These are phyloP conservation scores for Pinna nobilis DNA, from an alignment of 1,140 invertebrate genomes.

Conservation along the genomic window DNA sequence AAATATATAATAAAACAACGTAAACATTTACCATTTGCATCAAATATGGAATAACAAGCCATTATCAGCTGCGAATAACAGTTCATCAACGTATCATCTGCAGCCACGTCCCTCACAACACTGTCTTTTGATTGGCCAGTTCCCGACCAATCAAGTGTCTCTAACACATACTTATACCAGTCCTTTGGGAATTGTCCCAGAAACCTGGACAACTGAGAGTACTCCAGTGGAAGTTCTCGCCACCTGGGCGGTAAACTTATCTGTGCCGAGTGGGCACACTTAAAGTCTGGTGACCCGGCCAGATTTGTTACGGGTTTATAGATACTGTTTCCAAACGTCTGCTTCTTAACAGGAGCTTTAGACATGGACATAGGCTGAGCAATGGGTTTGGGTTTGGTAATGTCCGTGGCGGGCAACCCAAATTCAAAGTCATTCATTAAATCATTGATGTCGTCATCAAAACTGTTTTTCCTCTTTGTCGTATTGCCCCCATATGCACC, in stretches of 20 bases:
- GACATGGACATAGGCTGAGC: slow-evolving; percentile 26
- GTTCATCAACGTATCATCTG: slow-evolving; percentile 62
- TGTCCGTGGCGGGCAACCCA: slow-evolving; percentile 66
- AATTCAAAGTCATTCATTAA: slow-evolving; percentile 65
- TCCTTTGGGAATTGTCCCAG: slow-evolving; percentile 68
- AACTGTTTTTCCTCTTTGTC: slow-evolving; percentile 30
- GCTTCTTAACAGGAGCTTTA: slow-evolving; percentile 28
- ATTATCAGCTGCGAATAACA: slow-evolving; percentile 71
- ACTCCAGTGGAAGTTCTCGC: slow-evolving; percentile 71
- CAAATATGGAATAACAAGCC: slow-evolving; percentile 71
- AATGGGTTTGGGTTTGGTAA: slow-evolving; percentile 44
- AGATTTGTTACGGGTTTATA: slow-evolving; percentile 70
- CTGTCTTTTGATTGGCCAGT: slow-evolving; percentile 54
- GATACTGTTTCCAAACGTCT: slow-evolving; percentile 56
- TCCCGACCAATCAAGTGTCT: slow-evolving; percentile 54
- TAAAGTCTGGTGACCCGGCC: slow-evolving; percentile 70
- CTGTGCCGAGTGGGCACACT: slow-evolving; percentile 64
- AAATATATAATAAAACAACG: background rate
- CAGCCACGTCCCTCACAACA: slow-evolving; percentile 58
- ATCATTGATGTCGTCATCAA: slow-evolving; percentile 48
- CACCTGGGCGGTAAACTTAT: slow-evolving; percentile 69
- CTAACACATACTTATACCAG: slow-evolving; percentile 72
- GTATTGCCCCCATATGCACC: slow-evolving; percentile 16
- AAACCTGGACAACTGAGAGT: slow-evolving; percentile 65
- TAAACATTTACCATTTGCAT: slow-evolving; percentile 56